Base-by-base conservation (phyloP, 2,797 vertebrate species). In the Macropus fuliginosus region DNA sequence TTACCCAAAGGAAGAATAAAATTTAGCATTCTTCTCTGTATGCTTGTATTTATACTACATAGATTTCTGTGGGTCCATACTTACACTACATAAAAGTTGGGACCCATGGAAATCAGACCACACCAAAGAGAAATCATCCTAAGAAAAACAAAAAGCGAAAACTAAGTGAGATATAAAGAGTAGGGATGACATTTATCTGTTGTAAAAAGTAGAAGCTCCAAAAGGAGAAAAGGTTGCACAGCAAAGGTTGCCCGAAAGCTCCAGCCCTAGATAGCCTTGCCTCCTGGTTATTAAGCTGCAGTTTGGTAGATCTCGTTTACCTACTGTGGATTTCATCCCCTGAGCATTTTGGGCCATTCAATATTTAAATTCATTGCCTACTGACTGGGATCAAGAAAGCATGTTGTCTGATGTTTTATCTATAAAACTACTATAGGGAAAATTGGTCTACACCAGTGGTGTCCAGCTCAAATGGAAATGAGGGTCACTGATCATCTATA, bases 1-100 rank as follows among this genome's bases (percentile, higher is more conserved):
- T 96, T 91, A 89, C 81, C 59, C 90, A 55, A 66, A 54, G 34
- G 91, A 93, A 95, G 91, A 96, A 92, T 95, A 94, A 95, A 89
- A 94, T 50, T 89, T 55, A 94, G 27, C 18, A 11, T n/a, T 40
- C 52, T 50, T 12, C 52, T 93, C 54, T 52, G 62, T 93, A 34
- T n/a, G 16, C 91, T 54, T 94, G 96, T 95, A 90, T 96, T 93
- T 94, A 55, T 74, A 34, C 52, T 55, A 6, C 66, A 74, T 74
- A 74, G 34, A 74, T 66, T n/a, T 66, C 59, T 5, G n/a, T n/a
- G 14, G 34, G 34, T 66, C 13, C 62, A 66, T 66, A 18, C 62
- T 21, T 40, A 24, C 16, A 74, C 55, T 62, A 34, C 10, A 31
- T 54, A 95, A 24, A 56, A 94, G 95, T 93, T 16, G 1, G 74